Conservation (phyloP, 1,140 invertebrate genomes). For the Cyclargus thomasi region DNA sequence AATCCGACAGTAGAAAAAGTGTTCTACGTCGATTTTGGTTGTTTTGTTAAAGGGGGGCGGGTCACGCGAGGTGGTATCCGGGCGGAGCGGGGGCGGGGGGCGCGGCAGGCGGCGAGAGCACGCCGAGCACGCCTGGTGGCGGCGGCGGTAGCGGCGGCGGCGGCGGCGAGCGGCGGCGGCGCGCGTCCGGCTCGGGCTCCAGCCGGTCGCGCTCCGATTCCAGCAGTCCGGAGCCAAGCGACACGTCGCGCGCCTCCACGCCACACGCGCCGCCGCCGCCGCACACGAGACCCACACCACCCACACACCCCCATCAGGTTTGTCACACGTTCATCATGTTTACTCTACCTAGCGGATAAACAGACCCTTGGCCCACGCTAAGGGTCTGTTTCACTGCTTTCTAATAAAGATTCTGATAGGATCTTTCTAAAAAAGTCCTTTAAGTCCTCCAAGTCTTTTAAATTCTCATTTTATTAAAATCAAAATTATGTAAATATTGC, state of each 20-base stretch:
- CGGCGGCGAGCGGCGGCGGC: conserved; percentile 50
- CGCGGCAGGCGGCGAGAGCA: conserved; percentile 28
- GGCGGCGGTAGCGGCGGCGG: conserved; percentile 22
- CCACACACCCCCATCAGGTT: conserved; percentile 48
- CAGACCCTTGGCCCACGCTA: no score
- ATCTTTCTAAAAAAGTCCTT: no score
- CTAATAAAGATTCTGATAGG: no score
- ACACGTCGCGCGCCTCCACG: conserved; percentile 61
- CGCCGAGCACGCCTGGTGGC: conserved; percentile 22
- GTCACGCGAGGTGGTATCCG: conserved; percentile 61
- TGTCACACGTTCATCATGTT: neutral
- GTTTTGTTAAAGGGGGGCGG: conserved; percentile 43
- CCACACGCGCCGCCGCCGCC: conserved; percentile 47
- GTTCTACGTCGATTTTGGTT: no score
- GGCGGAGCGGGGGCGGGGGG: conserved; percentile 36
- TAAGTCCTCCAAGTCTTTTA: no score
- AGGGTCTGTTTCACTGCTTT: no score
- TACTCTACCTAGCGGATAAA: no score
- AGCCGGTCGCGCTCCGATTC: conserved; percentile 50
- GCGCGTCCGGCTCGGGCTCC: conserved; percentile 55
- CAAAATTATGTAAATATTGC: no score
- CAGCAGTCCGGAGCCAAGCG: conserved; percentile 58
- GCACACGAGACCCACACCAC: conserved; percentile 38
- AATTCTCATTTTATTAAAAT: no score
- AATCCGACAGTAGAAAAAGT: no score